phyloP scores from a whole-genome alignment of 2,113 vertebrate species.

The Lanius ludovicianus region DNA sequence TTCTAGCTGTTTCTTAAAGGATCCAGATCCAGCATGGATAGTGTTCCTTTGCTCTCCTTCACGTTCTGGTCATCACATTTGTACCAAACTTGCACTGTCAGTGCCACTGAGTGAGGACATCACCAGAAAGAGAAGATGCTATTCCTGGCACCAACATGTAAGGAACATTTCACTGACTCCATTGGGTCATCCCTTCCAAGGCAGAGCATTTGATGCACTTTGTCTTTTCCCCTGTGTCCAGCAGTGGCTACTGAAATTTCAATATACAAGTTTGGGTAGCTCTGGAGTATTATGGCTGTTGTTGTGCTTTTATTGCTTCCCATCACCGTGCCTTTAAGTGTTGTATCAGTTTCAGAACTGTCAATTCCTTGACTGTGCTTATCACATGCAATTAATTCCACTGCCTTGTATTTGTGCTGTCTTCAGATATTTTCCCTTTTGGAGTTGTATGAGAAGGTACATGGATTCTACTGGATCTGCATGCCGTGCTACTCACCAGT shows the following conservation, averaged over 20 bases:
- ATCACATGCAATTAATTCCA: background rate
- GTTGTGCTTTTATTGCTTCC: background rate
- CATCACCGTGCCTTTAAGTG: background rate
- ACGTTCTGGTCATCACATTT: fast-evolving
- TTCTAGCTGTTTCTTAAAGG: background rate
- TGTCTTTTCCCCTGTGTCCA: background rate
- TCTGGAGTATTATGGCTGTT: background rate
- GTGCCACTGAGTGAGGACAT: background rate
- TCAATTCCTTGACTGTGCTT: background rate
- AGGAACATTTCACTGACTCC: background rate
- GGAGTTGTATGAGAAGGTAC: background rate
- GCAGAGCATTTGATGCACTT: background rate
- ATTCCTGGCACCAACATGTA: background rate
- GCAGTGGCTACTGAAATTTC: background rate
- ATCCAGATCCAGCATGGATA: background rate
- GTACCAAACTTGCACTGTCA: background rate
- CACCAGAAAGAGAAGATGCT: background rate
- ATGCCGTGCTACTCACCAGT: background rate
- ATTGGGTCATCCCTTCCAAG: background rate
- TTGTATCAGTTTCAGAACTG: background rate
- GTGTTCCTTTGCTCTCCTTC: background rate
- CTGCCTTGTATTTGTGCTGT: background rate
- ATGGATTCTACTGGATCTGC: background rate
- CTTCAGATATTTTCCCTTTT: background rate
- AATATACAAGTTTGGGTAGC: background rate